phyloP scores from a whole-genome alignment of 2,113 vertebrate genomes.

The Tringa solitaria region DNA sequence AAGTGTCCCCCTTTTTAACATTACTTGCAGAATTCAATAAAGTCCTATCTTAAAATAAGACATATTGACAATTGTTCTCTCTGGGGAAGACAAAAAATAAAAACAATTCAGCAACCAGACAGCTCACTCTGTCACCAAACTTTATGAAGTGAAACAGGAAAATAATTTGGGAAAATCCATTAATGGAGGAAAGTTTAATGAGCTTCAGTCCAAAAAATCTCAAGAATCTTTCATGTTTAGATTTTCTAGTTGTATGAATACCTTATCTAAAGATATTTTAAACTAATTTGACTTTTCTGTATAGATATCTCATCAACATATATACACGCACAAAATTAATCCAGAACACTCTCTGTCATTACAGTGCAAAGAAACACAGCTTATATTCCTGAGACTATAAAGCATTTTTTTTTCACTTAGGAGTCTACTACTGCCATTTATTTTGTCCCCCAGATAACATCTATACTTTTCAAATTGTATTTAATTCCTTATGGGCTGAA shows the following conservation, averaged over 20 bases:
- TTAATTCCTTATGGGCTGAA: neutral
- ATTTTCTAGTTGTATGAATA: neutral
- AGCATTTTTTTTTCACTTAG: neutral
- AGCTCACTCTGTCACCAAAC: neutral
- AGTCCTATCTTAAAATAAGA: neutral
- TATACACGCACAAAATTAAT: neutral
- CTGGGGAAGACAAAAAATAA: neutral
- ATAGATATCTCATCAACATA: neutral
- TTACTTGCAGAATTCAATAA: neutral
- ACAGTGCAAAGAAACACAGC: neutral
- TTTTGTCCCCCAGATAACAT: neutral
- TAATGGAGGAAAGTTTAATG: neutral
- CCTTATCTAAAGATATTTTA: neutral
- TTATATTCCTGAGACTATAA: neutral
- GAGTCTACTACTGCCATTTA: neutral
- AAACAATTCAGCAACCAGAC: neutral
- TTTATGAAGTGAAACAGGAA: neutral
- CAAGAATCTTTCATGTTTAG: neutral
- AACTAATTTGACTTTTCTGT: neutral
- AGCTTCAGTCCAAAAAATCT: neutral
- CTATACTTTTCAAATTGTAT: neutral
- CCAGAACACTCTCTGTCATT: neutral
- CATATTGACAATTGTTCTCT: neutral
- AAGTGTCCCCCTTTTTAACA: neutral
- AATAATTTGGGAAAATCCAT: neutral